Base-by-base conservation (phyloP, 2,888 invertebrate species). In the Ommatoiulus sabulosus region DNA sequence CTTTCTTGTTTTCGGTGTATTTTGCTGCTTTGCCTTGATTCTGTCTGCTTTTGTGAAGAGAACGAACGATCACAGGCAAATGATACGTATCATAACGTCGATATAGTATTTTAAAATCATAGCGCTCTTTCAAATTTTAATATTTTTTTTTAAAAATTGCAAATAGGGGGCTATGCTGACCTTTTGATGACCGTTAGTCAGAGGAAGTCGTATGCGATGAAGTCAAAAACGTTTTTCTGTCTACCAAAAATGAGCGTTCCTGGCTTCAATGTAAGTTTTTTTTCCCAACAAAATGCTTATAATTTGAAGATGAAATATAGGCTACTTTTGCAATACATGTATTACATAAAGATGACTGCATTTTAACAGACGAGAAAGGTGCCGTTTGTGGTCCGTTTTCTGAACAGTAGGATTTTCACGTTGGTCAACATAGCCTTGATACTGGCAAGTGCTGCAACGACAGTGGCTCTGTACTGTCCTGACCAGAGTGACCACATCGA, bases 161-260 rank as follows among this genome's bases (percentile, higher is more conserved):
- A 87, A 7, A 10, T 52, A 87, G 87, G 87, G 0, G 87, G 87
- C 35, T 87, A 87, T 52, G 57, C 24, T 1, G 48, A 52, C 2
- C 43, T 57, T 17, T n/a, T 87, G 52, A 87, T 87, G 87, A 87
- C 87, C 17, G 24, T 20, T 3, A n/a, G 43, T n/a, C 87, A 87
- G 20, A n/a, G 57, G 52, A 57, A 24, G 12, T 3, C 24, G 20
- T 87, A 87, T 52, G 43, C n/a, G 7, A 43, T 17, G 2, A 48
- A 57, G 24, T 10, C 5, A 1, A 52, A 46, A 43, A 87, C 87
- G 44, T 87, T 87, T 48, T 87, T 87, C 48, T 43, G 17, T 7
- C n/a, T n/a, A 7, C 87, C 87, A 10, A 24, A 20, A 52, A 2
- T 35, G n/a, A 15, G 17, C 24, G 17, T n/a, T 10, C 8, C 46